Conservation (phyloP, 2,797 vertebrate genomes). For the Spinus pinus region DNA sequence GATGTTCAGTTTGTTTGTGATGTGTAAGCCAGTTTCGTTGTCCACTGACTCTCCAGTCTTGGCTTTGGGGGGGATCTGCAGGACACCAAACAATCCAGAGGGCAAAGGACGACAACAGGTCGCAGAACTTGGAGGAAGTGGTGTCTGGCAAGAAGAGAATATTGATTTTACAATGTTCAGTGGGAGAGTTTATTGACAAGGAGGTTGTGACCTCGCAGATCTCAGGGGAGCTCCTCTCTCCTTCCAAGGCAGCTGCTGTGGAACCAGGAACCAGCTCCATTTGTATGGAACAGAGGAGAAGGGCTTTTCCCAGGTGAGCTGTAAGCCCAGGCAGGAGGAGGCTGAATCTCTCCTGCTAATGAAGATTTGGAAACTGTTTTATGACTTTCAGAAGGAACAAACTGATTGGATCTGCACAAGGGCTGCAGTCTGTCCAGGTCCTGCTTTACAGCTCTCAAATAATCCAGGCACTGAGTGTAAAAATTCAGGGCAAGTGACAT, state of each 20-base stretch:
- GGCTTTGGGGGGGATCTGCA: background rate
- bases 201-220: background rate
- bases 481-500: background rate
- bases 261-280: background rate
- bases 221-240: background rate
- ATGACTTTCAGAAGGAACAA: background rate
- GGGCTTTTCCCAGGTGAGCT: background rate
- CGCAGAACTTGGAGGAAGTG: background rate
- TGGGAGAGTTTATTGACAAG: background rate
- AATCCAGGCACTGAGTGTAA: background rate
- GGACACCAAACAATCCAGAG: background rate
- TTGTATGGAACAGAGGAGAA: background rate
- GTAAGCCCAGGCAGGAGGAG: background rate
- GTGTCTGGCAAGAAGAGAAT: background rate
- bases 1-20: background rate
- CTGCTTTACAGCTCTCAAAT: background rate
- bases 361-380: background rate
- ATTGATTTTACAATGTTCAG: background rate
- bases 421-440: background rate
- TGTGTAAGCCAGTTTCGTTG: background rate
- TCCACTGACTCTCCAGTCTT: background rate
- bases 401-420: background rate
- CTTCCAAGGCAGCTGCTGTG: background rate
- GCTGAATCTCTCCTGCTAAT: background rate
- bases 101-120: rapidly evolving